A percentile compares a stretch with the other conserved stretches of the same genome.
phyloP scores from a whole-genome alignment of 2,113 vertebrate species.

The Hippocampus barbouri region DNA sequence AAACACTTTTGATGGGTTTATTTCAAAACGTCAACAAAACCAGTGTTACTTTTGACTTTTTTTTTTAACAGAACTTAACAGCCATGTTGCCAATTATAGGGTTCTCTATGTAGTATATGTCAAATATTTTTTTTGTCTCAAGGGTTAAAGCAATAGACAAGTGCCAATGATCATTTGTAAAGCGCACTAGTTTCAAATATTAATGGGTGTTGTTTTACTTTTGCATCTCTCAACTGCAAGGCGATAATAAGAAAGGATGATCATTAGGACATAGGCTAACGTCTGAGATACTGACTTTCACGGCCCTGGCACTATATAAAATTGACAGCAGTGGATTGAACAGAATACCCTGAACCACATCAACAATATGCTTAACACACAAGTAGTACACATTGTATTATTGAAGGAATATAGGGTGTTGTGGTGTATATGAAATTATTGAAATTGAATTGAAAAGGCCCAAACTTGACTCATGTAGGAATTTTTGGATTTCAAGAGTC shows the following conservation, averaged over 20 bases:
- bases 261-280: background rate
- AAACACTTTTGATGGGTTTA: background rate
- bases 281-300: background rate
- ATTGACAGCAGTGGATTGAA: slow-evolving; percentile 10
- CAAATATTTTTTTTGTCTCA: background rate
- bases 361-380: background rate
- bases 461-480: too few relatives aligned
- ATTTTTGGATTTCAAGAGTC: too few relatives aligned
- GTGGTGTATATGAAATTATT: too few relatives aligned
- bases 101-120: background rate
- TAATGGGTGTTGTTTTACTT: background rate
- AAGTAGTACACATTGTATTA: too few relatives aligned
- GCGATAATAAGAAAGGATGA: background rate
- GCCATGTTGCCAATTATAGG: too few relatives aligned
- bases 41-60: background rate
- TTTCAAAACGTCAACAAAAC: background rate
- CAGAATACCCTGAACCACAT: slow-evolving; percentile 6
- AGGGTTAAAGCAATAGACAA: background rate
- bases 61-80: too few relatives aligned
- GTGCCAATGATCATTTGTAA: background rate
- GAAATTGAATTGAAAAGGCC: too few relatives aligned
- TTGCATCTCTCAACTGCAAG: background rate
- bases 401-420: too few relatives aligned
- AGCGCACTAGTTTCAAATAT: background rate
- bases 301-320: background rate